Evolutionary conservation across 2,797 vertebrate genomes (phyloP).

Genomic region (Aphelocoma californica): DNA sequence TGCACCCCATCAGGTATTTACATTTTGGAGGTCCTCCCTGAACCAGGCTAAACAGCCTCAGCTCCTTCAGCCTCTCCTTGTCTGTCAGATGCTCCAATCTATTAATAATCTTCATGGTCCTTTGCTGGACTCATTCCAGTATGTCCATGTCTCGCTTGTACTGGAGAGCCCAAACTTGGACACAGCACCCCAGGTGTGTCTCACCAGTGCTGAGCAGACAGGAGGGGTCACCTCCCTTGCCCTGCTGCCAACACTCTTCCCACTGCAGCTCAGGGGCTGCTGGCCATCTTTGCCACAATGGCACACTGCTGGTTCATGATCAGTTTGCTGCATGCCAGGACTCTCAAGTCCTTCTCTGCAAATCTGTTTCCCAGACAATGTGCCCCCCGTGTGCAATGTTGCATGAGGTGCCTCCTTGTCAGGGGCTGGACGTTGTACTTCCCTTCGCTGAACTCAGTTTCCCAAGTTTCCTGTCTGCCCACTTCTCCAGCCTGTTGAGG

Average conservation of each 20-base stretch:
- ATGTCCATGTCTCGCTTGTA: not conserved
- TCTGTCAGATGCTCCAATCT: not conserved
- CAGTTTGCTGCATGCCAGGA: not conserved
- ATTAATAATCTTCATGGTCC: not conserved
- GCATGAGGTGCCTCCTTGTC: not conserved
- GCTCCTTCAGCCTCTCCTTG: not conserved
- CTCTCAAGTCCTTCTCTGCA: not conserved
- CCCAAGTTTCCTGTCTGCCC: not conserved
- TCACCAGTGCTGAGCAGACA: not conserved
- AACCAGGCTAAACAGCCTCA: not conserved
- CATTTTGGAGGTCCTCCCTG: not conserved
- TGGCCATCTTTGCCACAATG: not conserved
- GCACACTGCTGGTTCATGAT: not conserved
- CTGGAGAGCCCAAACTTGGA: not conserved
- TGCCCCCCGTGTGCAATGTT: accelerated
- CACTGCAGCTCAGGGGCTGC: not conserved
- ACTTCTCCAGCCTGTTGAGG: not conserved
- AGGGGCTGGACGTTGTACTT: not conserved
- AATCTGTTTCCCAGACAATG: not conserved
- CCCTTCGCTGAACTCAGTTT: not conserved
- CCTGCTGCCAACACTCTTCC: not conserved
- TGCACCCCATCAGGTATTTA: not conserved
- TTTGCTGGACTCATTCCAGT: not conserved
- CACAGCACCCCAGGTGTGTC: not conserved
- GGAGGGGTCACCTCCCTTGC: not conserved